phyloP scores from a whole-genome alignment of 2,797 vertebrate species.

The Parambassis ranga region DNA sequence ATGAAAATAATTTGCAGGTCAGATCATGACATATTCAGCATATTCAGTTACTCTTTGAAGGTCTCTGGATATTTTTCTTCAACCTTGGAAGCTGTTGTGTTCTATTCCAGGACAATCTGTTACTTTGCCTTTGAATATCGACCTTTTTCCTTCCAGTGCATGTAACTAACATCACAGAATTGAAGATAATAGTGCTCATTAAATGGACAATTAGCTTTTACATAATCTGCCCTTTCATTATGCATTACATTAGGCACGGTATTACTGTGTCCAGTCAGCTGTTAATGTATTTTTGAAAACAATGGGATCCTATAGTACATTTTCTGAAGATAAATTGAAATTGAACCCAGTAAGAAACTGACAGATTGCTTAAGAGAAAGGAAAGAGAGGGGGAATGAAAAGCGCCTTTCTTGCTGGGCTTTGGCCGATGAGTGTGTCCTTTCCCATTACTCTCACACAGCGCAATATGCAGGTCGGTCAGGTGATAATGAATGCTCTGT shows the following conservation, averaged over 20 bases:
- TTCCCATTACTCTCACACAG: conserved; percentile 72
- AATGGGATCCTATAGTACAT: conserved; percentile 14
- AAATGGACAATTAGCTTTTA: conserved; percentile 12
- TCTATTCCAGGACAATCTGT: background rate
- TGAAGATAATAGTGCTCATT: background rate
- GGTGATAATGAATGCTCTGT: conserved; percentile 76
- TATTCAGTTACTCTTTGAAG: conserved; percentile 7
- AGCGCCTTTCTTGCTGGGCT: conserved; percentile 57
- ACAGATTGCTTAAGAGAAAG: conserved; percentile 54
- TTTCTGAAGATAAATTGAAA: conserved; percentile 39
- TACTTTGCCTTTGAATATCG: background rate
- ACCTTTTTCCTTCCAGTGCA: background rate
- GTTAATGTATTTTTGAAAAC: conserved; percentile 30
- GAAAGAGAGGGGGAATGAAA: conserved; percentile 47
- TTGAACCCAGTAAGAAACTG: conserved; percentile 37
- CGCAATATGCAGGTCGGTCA: conserved; percentile 70
- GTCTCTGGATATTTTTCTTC: conserved; percentile 19
- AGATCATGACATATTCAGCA: too few species aligned
- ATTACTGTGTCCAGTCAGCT: background rate
- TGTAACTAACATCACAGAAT: conserved; percentile 5
- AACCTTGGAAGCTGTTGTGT: conserved; percentile 1
- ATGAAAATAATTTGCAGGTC: conserved; percentile 20
- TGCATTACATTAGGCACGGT: conserved; percentile 3
- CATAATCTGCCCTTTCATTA: conserved; percentile 1
- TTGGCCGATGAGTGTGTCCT: conserved; percentile 70